These are phyloP conservation scores for Octodonta nipae DNA, from an alignment of 2,888 invertebrate genomes.

Conservation along the genomic window DNA sequence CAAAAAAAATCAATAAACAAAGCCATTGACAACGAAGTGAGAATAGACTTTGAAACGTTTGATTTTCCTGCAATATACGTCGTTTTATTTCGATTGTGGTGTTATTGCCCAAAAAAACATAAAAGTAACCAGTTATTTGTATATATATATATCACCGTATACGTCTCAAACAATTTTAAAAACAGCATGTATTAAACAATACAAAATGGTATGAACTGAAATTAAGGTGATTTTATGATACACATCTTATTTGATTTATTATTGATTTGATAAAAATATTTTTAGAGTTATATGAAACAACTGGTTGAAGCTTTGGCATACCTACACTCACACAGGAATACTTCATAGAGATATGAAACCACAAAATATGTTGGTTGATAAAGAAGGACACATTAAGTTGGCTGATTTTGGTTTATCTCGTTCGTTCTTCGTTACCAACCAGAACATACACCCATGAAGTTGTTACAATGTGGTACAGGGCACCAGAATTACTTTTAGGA, in stretches of 20 bases:
- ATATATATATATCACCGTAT: too few species aligned
- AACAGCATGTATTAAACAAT: too few species aligned
- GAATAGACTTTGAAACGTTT: too few species aligned
- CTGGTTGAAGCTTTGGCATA: constrained; percentile 76
- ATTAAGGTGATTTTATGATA: too few species aligned
- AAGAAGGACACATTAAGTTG: constrained; percentile 74
- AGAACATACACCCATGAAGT: constrained; percentile 91
- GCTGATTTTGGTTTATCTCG: constrained; percentile 96
- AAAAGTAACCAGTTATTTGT: too few species aligned
- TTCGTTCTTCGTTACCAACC: constrained; percentile 81
- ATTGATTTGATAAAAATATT: constrained; percentile 6
- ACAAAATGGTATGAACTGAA: too few species aligned
- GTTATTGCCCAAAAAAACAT: too few species aligned
- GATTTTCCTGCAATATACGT: too few species aligned
- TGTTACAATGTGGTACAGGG: constrained; percentile 93
- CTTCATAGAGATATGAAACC: constrained; percentile 91
- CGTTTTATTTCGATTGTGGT: too few species aligned
- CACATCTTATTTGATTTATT: background rate
- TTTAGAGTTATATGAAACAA: constrained; percentile 71
- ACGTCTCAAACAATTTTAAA: too few species aligned
- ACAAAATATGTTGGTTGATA: constrained; percentile 85
- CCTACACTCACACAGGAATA: constrained; percentile 79
- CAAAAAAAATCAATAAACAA: too few species aligned
- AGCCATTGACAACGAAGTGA: too few species aligned
- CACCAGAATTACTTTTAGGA: constrained; percentile 89